Evolutionary conservation across 2,888 invertebrate species (phyloP).

Genomic region (Synergus gifuensis): DNA sequence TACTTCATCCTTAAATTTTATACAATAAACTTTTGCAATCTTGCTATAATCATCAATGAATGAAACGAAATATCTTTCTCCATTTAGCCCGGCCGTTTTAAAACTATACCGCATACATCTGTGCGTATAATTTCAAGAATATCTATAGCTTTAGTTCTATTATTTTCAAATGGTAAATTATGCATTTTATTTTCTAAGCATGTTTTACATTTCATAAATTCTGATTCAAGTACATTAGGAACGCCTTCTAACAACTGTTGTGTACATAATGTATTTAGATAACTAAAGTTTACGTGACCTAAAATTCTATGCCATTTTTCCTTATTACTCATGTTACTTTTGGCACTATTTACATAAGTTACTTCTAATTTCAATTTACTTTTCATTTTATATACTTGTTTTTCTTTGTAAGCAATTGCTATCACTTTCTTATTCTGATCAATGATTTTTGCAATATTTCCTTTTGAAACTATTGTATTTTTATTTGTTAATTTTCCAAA

Average conservation of each 20-base stretch:
- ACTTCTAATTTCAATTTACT: constrained; percentile 3
- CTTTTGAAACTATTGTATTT: constrained; percentile 39
- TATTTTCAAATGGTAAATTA: constrained; percentile 57
- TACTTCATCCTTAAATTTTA: constrained; percentile 57
- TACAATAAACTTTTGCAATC: constrained; percentile 53
- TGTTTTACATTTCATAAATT: background rate
- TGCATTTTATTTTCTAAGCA: constrained; percentile 53
- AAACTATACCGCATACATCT: constrained; percentile 48
- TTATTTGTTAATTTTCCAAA: constrained; percentile 32
- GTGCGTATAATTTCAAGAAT: constrained; percentile 50
- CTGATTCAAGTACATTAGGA: no score
- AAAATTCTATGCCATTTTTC: background rate
- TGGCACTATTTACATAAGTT: background rate
- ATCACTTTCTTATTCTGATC: constrained; percentile 18
- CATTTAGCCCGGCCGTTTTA: constrained; percentile 49
- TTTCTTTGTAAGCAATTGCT: constrained; percentile 23
- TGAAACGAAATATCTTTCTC: constrained; percentile 58
- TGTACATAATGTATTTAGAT: constrained; percentile 4
- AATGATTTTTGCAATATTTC: constrained; percentile 26
- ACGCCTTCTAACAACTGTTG: background rate
- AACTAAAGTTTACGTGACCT: constrained; percentile 11
- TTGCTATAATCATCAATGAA: constrained; percentile 61
- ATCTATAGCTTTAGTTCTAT: constrained; percentile 54
- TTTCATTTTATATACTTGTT: background rate
- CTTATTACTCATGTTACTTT: background rate